A percentile compares a stretch with the other conserved stretches of the same genome.
These are phyloP conservation scores for Mantis religiosa DNA, from an alignment of 2,888 invertebrate genomes.

Conservation along the genomic window DNA sequence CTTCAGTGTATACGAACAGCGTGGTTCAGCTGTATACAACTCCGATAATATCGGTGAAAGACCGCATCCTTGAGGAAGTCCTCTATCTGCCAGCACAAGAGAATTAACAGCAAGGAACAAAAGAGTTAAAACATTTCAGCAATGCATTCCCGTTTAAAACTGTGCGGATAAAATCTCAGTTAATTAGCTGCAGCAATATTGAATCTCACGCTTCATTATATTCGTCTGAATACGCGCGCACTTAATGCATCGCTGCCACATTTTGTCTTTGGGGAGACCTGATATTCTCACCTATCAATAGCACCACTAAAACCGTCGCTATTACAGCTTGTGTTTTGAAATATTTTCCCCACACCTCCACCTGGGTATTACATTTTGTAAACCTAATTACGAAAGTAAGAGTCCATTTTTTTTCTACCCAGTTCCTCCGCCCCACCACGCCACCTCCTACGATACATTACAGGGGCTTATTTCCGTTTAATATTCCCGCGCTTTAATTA, in stretches of 20 bases:
- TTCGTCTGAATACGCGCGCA: not conserved
- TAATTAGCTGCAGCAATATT: not conserved
- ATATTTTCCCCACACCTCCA: not conserved
- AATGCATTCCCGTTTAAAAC: not conserved
- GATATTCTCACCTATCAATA: not conserved
- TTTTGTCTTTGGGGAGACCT: not conserved
- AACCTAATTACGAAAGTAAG: constrained; percentile 17
- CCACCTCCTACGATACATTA: constrained; percentile 11
- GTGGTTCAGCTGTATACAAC: not conserved
- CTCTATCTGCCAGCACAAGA: not conserved
- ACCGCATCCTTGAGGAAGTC: not conserved
- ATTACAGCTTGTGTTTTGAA: not conserved
- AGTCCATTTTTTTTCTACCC: constrained; percentile 8
- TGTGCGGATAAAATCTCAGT: not conserved
- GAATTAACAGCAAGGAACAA: not conserved
- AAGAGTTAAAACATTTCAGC: not conserved
- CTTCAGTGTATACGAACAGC: not conserved
- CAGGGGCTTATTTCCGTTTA: constrained; percentile 16
- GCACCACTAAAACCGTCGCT: not conserved
- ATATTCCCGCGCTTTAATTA: constrained; percentile 16
- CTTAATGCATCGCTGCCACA: not conserved
- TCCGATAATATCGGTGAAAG: not conserved
- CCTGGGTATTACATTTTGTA: constrained; percentile 15
- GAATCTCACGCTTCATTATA: not conserved
- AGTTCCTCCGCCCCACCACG: not conserved